A percentile compares a stretch with the other conserved stretches of the same genome.
Conservation (phyloP, 2,113 vertebrate species). For the Sturnus vulgaris region DNA sequence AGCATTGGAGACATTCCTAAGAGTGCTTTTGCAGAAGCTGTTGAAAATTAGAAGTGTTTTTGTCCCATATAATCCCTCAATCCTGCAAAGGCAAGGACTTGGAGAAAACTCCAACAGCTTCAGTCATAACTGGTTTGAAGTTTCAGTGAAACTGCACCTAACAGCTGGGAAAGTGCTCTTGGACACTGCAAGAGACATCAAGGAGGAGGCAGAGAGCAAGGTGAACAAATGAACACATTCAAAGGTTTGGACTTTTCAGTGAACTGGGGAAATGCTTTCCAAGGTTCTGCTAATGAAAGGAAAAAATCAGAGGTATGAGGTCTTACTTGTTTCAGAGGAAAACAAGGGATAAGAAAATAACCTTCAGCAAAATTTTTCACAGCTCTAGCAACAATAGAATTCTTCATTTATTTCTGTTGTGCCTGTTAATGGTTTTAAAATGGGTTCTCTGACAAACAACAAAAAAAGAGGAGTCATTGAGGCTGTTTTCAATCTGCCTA, state of each 20-base stretch:
- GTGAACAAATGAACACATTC: not conserved
- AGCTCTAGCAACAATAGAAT: not conserved
- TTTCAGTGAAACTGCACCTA: not conserved
- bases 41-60: not conserved
- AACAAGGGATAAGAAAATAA: not conserved
- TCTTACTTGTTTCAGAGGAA: not conserved
- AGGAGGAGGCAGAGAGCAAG: not conserved
- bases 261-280: not conserved
- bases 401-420: not conserved
- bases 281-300: not conserved
- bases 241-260: not conserved
- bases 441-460: not conserved
- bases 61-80: not conserved
- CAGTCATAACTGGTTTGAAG: not conserved
- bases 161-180: not conserved
- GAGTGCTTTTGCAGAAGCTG: not conserved
- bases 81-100: not conserved
- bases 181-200: not conserved
- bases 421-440: not conserved
- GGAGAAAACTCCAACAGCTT: not conserved
- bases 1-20: not conserved
- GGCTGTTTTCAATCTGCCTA: not conserved
- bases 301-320: not conserved
- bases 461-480: not conserved
- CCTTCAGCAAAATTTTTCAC: not conserved